Base-by-base conservation (phyloP, 1,140 invertebrate genomes). In the Arion vulgaris region DNA sequence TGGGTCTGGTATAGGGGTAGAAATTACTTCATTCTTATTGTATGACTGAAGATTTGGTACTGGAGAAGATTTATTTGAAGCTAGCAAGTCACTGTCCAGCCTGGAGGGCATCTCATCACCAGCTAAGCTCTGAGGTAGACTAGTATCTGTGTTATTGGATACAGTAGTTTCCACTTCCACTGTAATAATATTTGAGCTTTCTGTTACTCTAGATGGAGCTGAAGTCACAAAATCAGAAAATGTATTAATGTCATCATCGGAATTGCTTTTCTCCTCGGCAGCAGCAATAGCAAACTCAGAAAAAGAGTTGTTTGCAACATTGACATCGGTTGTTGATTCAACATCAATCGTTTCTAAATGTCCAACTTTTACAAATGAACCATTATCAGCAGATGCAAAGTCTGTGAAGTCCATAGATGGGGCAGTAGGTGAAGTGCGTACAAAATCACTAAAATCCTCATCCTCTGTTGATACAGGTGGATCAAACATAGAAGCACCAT, bases 51-150 rank as follows among this genome's bases (percentile, higher is more conserved):
- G 53, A 57, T n/a, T 23, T 15, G 5, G 26, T n/a, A 19, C 26
- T 4, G 23, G 23, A n/a, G 26, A 57, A 11, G 53, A 57, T 19
- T 15, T 57, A 23, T 11, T 23, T 32, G 68, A 71, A 34, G 15
- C 32, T 15, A 57, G 19, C 26, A 19, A 15, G 53, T 19, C 53
- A 57, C 26, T n/a, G 26, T 19, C 17, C 53, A 57, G 4, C 9
- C 26, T 57, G 53, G 68, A 71, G 13, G 23, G 26, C 38, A 39
- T 73, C 51, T 38, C 68, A 62, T 34, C 76, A 45, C 72, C 78
- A 78, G 45, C 41, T 80, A 57, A 69, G 80, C 78, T 81, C 51
- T 38, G 57, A 68, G 38, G 49, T 26, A 38, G 74, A 74, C 62
- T 57, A 1, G n/a, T 41, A 53, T 41, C 19, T 23, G 45, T 28